Conservation (phyloP, 2,888 invertebrate species). For the Steromphala cineraria region DNA sequence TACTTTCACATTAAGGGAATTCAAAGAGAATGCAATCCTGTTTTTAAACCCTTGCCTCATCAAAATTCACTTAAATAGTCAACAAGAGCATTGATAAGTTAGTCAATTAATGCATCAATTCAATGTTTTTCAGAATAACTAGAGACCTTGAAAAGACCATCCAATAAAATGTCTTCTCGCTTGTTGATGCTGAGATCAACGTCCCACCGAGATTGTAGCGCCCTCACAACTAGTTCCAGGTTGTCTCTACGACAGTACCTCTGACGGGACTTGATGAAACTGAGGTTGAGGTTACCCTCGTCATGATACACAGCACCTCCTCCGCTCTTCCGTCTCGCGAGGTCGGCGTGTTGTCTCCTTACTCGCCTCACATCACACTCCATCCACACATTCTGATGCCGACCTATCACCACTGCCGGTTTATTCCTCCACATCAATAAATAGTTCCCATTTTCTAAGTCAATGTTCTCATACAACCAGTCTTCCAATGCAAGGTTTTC, state of each 20-base stretch:
- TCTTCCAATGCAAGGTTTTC: constrained; percentile 96
- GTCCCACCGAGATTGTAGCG: constrained; percentile 88
- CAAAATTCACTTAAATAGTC: not conserved
- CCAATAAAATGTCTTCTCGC: constrained; percentile 90
- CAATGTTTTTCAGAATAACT: not conserved
- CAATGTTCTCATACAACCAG: constrained; percentile 93
- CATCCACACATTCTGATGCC: constrained; percentile 97
- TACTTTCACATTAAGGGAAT: no score
- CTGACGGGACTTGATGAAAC: constrained; percentile 90
- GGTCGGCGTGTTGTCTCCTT: constrained; percentile 81
- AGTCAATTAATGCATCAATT: no score
- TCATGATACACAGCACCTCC: constrained; percentile 98
- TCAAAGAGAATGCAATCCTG: no score
- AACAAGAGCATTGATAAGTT: no score
- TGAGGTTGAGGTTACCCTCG: constrained; percentile 82
- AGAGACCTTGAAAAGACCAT: constrained; percentile 78
- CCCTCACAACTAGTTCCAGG: constrained; percentile 88
- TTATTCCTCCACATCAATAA: constrained; percentile 94
- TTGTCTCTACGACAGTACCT: constrained; percentile 91
- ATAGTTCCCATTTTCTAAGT: constrained; percentile 86
- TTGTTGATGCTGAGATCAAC: constrained; percentile 85
- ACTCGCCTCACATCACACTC: constrained; percentile 88
- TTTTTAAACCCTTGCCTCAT: not conserved
- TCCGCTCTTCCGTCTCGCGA: constrained; percentile 94
- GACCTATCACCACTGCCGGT: constrained; percentile 95